Base-by-base conservation (phyloP, 2,113 vertebrate genomes). In the Rutilus rutilus region DNA sequence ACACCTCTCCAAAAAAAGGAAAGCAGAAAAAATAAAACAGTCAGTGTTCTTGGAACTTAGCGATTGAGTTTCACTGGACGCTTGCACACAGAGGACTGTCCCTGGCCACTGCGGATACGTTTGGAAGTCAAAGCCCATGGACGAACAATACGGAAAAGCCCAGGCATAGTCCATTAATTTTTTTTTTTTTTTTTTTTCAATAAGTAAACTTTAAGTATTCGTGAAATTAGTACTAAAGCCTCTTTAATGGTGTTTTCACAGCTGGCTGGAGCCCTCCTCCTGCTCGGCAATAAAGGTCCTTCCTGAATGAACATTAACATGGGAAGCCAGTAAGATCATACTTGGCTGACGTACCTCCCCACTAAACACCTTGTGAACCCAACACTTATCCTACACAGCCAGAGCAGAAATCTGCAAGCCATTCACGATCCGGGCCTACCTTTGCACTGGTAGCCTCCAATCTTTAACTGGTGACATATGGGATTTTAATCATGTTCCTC, bases 231-330 rank as follows among this genome's bases (percentile, higher is more conserved):
- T 90, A 89, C 93, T 93, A 92, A 93, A 94, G 92, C 90, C 90
- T 91, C 90, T 93, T 93, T 94, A 93, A 93, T 91, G 36, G 92
- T 95, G 93, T 95, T 95, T 95, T 93, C 90, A 93, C 94, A 95
- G 94, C 93, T 95, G 94, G 90, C 87, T 60, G 67, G 65, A 87
- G 36, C 89, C 85, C 91, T 86, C 92, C 89, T 82, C 75, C 89
- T 69, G 85, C 86, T 83, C 36, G 33, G 87, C 91, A 90, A 91
- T 94, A 94, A 94, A 94, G 89, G 57, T 88, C 89, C 92, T 94
- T 95, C 93, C 93, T 94, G 94, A 92, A 92, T 92, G 90, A 93
- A 91, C 92, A 91, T 91, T 92, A 94, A 93, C 92, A 92, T 92
- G 92, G 91, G 92, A 93, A 91, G 90, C 90, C 90, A 87, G 90